Conservation (phyloP, 1,140 invertebrate species). For the Platyscapa corneri region DNA sequence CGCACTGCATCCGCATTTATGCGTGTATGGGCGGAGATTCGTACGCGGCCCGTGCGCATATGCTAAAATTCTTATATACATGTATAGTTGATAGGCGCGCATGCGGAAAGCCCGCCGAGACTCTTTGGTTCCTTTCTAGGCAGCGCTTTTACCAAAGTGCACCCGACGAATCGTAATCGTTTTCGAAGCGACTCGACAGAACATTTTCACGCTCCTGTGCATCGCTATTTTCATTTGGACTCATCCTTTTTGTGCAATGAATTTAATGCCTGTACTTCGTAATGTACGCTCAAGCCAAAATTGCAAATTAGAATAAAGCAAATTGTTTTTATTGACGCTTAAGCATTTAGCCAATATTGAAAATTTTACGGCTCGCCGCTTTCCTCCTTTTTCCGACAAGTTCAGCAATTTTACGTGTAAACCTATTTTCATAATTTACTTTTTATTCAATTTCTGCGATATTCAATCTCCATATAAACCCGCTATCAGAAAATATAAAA, state of each 20-base stretch:
- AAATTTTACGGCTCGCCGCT: not conserved
- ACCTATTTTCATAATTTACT: conserved; percentile 6
- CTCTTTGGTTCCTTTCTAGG: conserved; percentile 3
- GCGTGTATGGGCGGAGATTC: not conserved
- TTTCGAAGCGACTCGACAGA: conserved; percentile 27
- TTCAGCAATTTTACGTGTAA: not conserved
- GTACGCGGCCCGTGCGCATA: not conserved
- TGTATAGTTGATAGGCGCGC: not conserved
- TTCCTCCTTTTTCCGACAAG: not conserved
- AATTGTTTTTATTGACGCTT: not conserved
- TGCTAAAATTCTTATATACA: no score
- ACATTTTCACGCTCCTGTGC: conserved; percentile 35
- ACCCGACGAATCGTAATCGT: conserved; percentile 30
- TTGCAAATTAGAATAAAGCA: conserved; percentile 6
- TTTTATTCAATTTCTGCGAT: conserved; percentile 10
- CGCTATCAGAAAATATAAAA: not conserved
- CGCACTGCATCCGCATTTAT: not conserved
- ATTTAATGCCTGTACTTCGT: conserved; percentile 7
- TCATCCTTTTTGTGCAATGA: not conserved
- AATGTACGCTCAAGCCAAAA: not conserved
- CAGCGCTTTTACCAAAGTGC: conserved; percentile 32
- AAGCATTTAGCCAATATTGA: conserved; percentile 2
- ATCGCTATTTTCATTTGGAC: conserved; percentile 36
- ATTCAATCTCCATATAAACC: not conserved
- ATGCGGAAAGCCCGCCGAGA: conserved; percentile 12